phyloP scores from a whole-genome alignment of 2,888 invertebrate genomes.

The Lissonota sp. region DNA sequence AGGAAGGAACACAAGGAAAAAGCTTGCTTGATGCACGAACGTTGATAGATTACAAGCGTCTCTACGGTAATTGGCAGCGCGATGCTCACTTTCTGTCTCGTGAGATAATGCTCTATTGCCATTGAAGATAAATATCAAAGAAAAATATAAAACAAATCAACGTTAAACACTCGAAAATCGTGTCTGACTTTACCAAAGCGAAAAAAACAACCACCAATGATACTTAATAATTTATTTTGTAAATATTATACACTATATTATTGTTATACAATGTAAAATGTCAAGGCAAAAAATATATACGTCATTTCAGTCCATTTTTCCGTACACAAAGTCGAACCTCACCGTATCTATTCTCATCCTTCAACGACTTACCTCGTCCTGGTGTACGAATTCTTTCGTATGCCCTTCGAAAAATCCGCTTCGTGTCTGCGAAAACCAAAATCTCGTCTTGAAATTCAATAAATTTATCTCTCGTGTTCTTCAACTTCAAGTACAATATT shows the following conservation, averaged over 20 bases:
- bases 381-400: too few species aligned
- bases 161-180: slow-evolving; percentile 26
- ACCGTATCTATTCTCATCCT: not conserved
- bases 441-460: not conserved
- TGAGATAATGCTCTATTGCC: slow-evolving; percentile 55
- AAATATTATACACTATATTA: slow-evolving; percentile 80
- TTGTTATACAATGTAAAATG: slow-evolving; percentile 80
- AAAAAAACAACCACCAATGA: slow-evolving; percentile 64
- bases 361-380: not conserved
- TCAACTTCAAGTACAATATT: too few species aligned
- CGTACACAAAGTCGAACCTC: slow-evolving; percentile 17
- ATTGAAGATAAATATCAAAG: slow-evolving; percentile 16
- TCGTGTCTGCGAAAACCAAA: too few species aligned
- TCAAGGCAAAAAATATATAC: slow-evolving; percentile 77
- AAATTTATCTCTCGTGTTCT: not conserved
- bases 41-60: slow-evolving; percentile 30
- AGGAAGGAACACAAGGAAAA: slow-evolving; percentile 4
- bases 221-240: slow-evolving; percentile 82
- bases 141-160: slow-evolving; percentile 17
- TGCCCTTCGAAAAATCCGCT: not conserved
- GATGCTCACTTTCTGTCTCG: slow-evolving; percentile 68
- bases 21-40: slow-evolving; percentile 10
- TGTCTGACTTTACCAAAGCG: slow-evolving; percentile 65
- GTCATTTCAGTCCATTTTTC: slow-evolving; percentile 76
- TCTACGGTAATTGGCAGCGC: slow-evolving; percentile 55